These are phyloP conservation scores for Gryllus longicercus DNA, from an alignment of 2,888 invertebrate genomes.

Conservation along the genomic window DNA sequence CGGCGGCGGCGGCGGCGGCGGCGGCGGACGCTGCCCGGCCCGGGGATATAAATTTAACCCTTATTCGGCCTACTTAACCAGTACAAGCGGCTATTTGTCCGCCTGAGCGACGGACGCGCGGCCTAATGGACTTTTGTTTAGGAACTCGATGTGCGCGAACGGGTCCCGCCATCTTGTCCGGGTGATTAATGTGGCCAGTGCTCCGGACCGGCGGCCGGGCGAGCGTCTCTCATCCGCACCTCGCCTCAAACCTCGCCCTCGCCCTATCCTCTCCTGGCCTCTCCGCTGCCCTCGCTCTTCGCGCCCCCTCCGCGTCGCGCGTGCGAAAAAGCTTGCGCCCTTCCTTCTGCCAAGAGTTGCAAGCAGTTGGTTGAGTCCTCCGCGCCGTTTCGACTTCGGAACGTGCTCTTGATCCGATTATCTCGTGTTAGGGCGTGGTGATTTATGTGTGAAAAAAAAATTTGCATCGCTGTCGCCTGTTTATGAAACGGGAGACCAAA, in stretches of 20 bases:
- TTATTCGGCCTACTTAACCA: constrained; percentile 1
- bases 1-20: neutral
- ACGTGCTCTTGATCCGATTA: too few relatives aligned
- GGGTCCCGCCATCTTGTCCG: too few relatives aligned
- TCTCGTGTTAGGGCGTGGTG: too few relatives aligned
- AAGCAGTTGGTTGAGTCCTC: too few relatives aligned
- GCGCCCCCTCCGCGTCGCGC: too few relatives aligned
- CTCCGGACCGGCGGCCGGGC: neutral
- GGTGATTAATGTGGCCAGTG: constrained; percentile 4
- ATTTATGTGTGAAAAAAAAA: too few relatives aligned
- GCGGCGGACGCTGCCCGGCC: neutral
- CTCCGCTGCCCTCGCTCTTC: neutral
- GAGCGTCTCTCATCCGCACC: neutral
- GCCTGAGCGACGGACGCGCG: neutral
- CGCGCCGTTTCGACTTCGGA: too few relatives aligned
- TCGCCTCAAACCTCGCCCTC: neutral
- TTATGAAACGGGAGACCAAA: too few relatives aligned
- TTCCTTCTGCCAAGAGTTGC: too few relatives aligned
- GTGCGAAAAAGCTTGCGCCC: too few relatives aligned
- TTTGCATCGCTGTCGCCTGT: too few relatives aligned
- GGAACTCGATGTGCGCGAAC: neutral
- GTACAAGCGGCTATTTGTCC: neutral
- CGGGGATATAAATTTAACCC: neutral
- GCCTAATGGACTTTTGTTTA: constrained; percentile 17
- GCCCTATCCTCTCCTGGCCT: neutral